Conservation (phyloP, 2,797 vertebrate species). For the Telmatherina bonti region DNA sequence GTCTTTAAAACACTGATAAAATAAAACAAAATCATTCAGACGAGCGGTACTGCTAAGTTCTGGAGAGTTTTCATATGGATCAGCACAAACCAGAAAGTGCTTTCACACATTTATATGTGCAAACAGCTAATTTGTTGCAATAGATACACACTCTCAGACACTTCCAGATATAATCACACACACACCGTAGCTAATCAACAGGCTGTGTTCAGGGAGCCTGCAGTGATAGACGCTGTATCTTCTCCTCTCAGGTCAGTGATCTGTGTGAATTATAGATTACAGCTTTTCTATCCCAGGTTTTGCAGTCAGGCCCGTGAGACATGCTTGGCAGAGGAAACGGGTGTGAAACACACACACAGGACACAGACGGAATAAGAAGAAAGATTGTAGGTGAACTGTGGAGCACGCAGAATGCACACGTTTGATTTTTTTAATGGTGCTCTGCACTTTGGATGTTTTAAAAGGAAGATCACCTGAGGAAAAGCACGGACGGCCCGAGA, state of each 20-base stretch:
- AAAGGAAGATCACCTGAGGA: no score
- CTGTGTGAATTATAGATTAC: constrained; percentile 77
- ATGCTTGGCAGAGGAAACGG: background rate
- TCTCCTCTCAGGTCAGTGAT: constrained; percentile 63
- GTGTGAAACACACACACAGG: background rate
- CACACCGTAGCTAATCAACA: constrained; percentile 42
- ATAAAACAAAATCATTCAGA: background rate
- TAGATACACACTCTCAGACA: constrained; percentile 15
- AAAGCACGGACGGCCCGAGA: background rate
- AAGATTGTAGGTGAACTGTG: background rate
- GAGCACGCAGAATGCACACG: background rate
- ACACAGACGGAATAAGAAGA: constrained; percentile 4
- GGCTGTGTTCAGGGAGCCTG: constrained; percentile 25
- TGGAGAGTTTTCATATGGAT: constrained; percentile 13
- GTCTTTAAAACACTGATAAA: background rate
- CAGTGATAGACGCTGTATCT: constrained; percentile 33
- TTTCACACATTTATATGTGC: background rate
- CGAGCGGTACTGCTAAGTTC: background rate
- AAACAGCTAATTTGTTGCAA: background rate
- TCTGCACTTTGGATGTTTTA: constrained; percentile 1
- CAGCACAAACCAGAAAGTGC: constrained; percentile 3
- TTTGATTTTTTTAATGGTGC: background rate
- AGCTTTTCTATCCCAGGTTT: constrained; percentile 57
- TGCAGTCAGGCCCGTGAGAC: constrained; percentile 45
- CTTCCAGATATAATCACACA: constrained; percentile 14